These are phyloP conservation scores for Trissolcus brochymenae DNA, from an alignment of 2,888 invertebrate species.

Conservation along the genomic window DNA sequence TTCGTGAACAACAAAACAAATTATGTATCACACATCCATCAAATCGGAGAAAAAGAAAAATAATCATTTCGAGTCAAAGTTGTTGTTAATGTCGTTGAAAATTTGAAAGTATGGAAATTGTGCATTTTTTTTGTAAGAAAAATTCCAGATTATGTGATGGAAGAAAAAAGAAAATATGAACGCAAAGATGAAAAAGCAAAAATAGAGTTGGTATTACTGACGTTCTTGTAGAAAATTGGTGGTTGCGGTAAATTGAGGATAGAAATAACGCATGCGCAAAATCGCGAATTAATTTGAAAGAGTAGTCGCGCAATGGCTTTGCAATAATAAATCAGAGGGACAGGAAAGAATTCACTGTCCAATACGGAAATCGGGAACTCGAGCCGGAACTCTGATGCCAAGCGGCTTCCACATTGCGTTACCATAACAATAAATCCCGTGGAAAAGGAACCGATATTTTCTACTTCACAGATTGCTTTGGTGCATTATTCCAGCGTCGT, in stretches of 20 bases:
- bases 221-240: too few species aligned
- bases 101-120: too few species aligned
- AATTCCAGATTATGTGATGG: too few species aligned
- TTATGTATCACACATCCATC: background rate
- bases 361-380: slow-evolving; percentile 68
- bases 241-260: slow-evolving; percentile 32
- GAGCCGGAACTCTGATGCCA: slow-evolving; percentile 66
- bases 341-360: slow-evolving; percentile 65
- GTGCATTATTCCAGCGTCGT: slow-evolving; percentile 50
- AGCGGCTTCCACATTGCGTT: slow-evolving; percentile 67
- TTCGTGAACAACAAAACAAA: background rate
- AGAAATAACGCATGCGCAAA: slow-evolving; percentile 38
- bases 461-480: slow-evolving; percentile 63
- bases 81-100: too few species aligned
- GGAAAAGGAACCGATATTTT: slow-evolving; percentile 63
- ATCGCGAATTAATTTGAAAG: slow-evolving; percentile 54
- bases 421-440: slow-evolving; percentile 68
- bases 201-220: too few species aligned
- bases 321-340: slow-evolving; percentile 47
- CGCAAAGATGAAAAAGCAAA: too few species aligned
- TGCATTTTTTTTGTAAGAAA: too few species aligned
- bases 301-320: slow-evolving; percentile 42
- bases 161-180: too few species aligned
- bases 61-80: too few species aligned
- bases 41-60: too few species aligned